These are phyloP conservation scores for Elymnias hypermnestra DNA, from an alignment of 1,140 invertebrate species.

Conservation along the genomic window DNA sequence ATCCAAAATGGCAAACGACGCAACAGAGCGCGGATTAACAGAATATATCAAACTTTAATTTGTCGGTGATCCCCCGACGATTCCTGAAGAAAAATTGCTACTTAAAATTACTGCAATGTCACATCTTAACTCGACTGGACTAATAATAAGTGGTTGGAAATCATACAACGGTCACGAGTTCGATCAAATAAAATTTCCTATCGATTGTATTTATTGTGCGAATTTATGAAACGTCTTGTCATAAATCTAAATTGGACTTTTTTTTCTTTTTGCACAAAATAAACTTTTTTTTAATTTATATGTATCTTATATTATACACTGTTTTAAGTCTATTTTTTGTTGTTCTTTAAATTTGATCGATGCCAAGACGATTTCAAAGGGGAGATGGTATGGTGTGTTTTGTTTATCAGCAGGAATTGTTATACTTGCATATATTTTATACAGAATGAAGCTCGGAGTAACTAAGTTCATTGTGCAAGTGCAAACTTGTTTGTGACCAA, in stretches of 20 bases:
- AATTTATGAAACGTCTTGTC: background rate
- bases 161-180: background rate
- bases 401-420: slow-evolving; percentile 37
- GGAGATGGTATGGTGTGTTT: slow-evolving; percentile 5
- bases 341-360: background rate
- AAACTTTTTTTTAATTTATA: background rate
- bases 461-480: slow-evolving; percentile 48
- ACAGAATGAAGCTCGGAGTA: slow-evolving; percentile 44
- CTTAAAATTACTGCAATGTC: too few relatives aligned
- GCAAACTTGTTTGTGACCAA: slow-evolving; percentile 64
- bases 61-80: too few relatives aligned
- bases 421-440: slow-evolving; percentile 69
- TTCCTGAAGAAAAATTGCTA: too few relatives aligned
- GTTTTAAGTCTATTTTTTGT: slow-evolving; percentile 1
- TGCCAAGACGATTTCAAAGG: slow-evolving; percentile 1
- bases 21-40: too few relatives aligned
- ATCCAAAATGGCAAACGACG: too few relatives aligned
- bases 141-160: background rate
- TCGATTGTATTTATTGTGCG: background rate
- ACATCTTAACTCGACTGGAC: too few relatives aligned
- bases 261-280: slow-evolving; percentile 3
- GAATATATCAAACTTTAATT: too few relatives aligned
- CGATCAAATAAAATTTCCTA: background rate
- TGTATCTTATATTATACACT: slow-evolving; percentile 1
- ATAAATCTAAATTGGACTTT: background rate